Evolutionary conservation across 2,888 invertebrate species (phyloP), one percentile per base, ranked within the genome.

Genomic region (Leptopilina myrica): DNA sequence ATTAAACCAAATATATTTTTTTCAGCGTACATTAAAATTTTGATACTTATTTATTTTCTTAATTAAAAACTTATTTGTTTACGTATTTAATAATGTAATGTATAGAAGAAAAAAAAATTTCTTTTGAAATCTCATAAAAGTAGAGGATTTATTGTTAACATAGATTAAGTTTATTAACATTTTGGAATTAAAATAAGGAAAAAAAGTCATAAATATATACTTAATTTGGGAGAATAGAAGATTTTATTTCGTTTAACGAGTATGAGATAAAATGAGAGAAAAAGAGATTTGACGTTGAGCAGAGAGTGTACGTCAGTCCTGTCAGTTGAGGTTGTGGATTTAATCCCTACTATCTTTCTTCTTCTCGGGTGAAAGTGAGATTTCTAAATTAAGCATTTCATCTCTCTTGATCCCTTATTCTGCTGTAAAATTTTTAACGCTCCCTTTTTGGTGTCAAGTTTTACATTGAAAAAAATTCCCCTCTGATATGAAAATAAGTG

Each of bases 321-420:
- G 40, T 73, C 56, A 56, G 56, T n/a, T 33, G 40, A 56, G 56
- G 56, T 53, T 69, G 69, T 73, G 53, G 73, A 73, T 64, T 12
- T 56, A n/a, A 33, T 73, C 40, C 56, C 26, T 8, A 26, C n/a
- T 33, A 56, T 56, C 56, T 56, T 73, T 56, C 14, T 73, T 56
- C 56, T 73, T 4, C 73, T 73, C 33, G 9, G 33, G 33, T 73
- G 33, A 56, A 73, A 56, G 33, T 33, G 15, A 56, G 73, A 73
- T 73, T 73, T 73, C 53, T 15, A 56, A 53, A 56, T 56, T 56
- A 56, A 33, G 33, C 56, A 73, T 56, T 56, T 73, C 73, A 73
- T 56, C 73, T 73, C 73, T 40, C 56, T n/a, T 56, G 73, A 73
- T 73, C 33, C 26, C 33, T 33, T 14, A 8, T 11, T 40, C 56